Evolutionary conservation across 2,113 vertebrate genomes (phyloP), one percentile per base, ranked within the genome.

Genomic region (Pachycephala philippinensis): DNA sequence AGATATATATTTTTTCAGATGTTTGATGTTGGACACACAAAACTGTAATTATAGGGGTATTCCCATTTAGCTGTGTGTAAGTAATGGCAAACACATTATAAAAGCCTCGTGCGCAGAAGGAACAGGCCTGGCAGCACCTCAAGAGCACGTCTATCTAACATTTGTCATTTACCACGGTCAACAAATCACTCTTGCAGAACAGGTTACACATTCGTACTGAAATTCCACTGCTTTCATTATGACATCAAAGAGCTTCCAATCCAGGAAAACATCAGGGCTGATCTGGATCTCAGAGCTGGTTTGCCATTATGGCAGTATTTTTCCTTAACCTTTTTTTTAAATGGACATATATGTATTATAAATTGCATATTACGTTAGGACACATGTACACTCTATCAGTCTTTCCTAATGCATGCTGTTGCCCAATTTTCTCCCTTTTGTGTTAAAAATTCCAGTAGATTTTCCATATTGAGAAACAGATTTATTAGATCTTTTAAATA

Each of bases 41-140:
- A 83, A 79, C 42, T 76, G 35, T 95, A 96, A 96, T 97, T 96
- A 94, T 3, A 88, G 54, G 84, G 82, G 50, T 80, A 84, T 96
- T 93, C 54, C 63, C 69, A 70, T 61, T 88, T 59, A 86, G 47
- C 54, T 66, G 71, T 63, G 71, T 0, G 7, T 88, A 94, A 89
- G 72, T 65, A 88, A 85, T 30, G 74, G 71, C 3, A 2, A 93
- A 70, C 74, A 85, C 63, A 61, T 90, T 37, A 39, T 30, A 63
- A 88, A 84, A 70, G 47, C 47, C 52, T 74, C 39, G 52, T 44
- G 20, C 6, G 2, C 54, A 66, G 83, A 83, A 86, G 81, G 49
- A 89, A 49, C 77, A 84, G 69, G 61, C 78, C 42, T 27, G 70
- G 84, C 66, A 91, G 84, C 81, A 83, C 65, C 87, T 87, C 70